Percentiles rank a stretch among this genome's conserved stretches.
phyloP scores from a whole-genome alignment of 1,140 invertebrate genomes.

The Zelostemma sp. region DNA sequence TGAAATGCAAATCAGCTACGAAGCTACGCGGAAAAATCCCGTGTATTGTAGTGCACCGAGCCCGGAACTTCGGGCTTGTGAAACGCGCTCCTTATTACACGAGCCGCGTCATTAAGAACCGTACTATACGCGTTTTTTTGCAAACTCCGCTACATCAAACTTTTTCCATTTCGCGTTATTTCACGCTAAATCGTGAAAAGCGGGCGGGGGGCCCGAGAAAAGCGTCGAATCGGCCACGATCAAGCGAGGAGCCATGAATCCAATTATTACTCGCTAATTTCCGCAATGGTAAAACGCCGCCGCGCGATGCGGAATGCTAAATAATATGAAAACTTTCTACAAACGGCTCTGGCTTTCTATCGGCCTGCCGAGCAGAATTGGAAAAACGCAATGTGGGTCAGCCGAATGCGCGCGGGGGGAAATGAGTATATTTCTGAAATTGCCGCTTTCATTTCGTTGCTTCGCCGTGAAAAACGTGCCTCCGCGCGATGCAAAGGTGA shows the following conservation, averaged over 20 bases:
- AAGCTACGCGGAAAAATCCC: constrained; percentile 24
- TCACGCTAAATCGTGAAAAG: too few relatives aligned
- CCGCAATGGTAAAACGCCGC: constrained; percentile 51
- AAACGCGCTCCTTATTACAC: background rate
- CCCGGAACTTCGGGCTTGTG: constrained; percentile 5
- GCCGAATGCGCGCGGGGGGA: constrained; percentile 37
- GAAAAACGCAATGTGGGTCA: constrained; percentile 66
- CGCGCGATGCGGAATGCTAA: constrained; percentile 57
- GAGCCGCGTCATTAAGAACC: background rate
- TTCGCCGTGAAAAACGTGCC: constrained; percentile 23
- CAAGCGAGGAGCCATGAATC: constrained; percentile 47
- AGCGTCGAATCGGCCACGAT: constrained; percentile 21
- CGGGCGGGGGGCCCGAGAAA: constrained; percentile 7
- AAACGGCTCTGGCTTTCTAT: constrained; percentile 64
- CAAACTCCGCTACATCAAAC: too few relatives aligned
- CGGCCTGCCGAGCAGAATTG: constrained; percentile 54
- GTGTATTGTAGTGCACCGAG: constrained; percentile 8
- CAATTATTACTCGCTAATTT: constrained; percentile 65
- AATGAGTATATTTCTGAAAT: constrained; percentile 62
- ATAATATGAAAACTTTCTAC: constrained; percentile 68
- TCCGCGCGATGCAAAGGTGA: constrained; percentile 25
- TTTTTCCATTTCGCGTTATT: too few relatives aligned
- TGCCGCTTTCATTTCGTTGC: constrained; percentile 54
- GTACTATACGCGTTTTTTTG: too few relatives aligned
- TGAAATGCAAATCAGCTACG: constrained; percentile 41